phyloP scores from a whole-genome alignment of 2,888 invertebrate genomes.

The Cetonia aurata region DNA sequence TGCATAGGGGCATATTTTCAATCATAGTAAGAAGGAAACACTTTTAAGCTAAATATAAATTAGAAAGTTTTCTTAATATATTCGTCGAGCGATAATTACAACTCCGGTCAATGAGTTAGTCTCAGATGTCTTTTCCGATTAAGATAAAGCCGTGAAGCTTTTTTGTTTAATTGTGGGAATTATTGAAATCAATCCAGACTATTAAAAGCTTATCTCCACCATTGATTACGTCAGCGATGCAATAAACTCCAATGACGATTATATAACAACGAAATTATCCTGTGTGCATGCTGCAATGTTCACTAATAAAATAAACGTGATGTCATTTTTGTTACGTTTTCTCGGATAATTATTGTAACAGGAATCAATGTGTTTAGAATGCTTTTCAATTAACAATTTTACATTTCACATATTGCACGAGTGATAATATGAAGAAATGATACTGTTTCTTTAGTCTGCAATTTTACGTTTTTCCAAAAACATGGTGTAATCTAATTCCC shows the following conservation, averaged over 20 bases:
- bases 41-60: conserved; percentile 38
- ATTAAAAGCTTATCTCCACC: conserved; percentile 30
- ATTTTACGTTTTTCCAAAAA: too few species aligned
- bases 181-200: conserved; percentile 33
- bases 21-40: conserved; percentile 9
- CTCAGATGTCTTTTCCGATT: conserved; percentile 33
- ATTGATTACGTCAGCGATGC: conserved; percentile 23
- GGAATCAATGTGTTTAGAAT: neutral
- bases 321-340: conserved; percentile 13
- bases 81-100: conserved; percentile 35
- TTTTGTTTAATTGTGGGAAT: conserved; percentile 40
- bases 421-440: too few species aligned
- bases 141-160: conserved; percentile 33
- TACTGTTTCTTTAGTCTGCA: too few species aligned
- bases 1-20: conserved; percentile 25
- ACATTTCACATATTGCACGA: neutral
- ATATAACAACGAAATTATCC: conserved; percentile 25
- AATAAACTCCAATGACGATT: conserved; percentile 37
- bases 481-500: too few species aligned
- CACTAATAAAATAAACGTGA: conserved; percentile 28
- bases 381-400: conserved; percentile 10
- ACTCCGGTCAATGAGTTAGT: conserved; percentile 32
- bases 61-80: conserved; percentile 33
- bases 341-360: conserved; percentile 11
- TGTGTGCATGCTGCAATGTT: neutral